Base-by-base conservation (phyloP, 92 coral and sea anemone species). In the Parazoanthus darwini region DNA sequence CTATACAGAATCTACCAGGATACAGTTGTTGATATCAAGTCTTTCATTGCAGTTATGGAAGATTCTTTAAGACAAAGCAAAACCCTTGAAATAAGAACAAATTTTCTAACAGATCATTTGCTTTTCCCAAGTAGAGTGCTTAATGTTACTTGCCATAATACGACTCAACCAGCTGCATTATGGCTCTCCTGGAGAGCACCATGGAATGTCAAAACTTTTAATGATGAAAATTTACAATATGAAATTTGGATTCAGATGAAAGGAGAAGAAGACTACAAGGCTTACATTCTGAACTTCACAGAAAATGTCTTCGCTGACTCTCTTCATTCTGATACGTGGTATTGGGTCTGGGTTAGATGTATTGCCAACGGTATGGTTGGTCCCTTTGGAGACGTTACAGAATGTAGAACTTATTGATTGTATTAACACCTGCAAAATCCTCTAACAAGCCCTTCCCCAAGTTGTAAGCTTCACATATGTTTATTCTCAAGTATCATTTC, bases 1-100 rank as follows among this genome's bases (percentile, higher is more conserved):
- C 82, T 97, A 36, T 97, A 89, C 70, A 90, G 99, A 91, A 97
- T 97, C 71, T 97, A 97, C 75, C 99, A 97, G 82, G 99, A 97
- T 82, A 97, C 99, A 14, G 58, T 88, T 85, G 94, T 96, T 11
- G 98, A 96, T 79, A 89, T 92, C 48, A 85, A 81, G 25, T 91
- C 98, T 65, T 94, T 96, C 74, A 67, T 92, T 10, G 65, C 46
- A 44, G 92, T 91, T 36, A 85, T 93, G 75, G 73, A 85, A 72
- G 67, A 66, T 50, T 88, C 93, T 3, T 66, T 89, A 67, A 84
- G 92, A 38, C 58, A 66, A 77, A 90, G 90, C 16, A 85, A 90
- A 43, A 48, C 74, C 35, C 38, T 85, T 2, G 83, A 85, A 39
- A 5, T 74, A 9, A 78, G 59, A 2, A 85, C 42, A 58, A 63